Evolutionary conservation across 2,888 invertebrate species (phyloP).

Genomic region (Diaphora mendica): DNA sequence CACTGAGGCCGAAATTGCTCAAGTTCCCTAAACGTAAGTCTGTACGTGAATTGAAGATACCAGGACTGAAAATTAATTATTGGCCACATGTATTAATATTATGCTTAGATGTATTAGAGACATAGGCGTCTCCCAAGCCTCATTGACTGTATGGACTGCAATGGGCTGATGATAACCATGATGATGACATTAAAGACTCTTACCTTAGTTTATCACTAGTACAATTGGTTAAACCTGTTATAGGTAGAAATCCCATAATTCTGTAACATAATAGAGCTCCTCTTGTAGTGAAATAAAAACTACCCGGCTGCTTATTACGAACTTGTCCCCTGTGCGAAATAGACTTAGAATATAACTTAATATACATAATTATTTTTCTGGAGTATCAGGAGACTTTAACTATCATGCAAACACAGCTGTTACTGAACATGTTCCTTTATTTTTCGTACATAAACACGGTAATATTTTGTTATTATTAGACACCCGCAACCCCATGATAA

Average conservation of each 20-base stretch:
- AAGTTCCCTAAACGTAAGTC: too few species aligned
- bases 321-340: too few species aligned
- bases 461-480: not conserved
- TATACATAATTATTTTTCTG: not conserved
- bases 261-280: constrained; percentile 57
- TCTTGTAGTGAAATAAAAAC: constrained; percentile 56
- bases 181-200: not conserved
- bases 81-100: too few species aligned
- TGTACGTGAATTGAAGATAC: too few species aligned
- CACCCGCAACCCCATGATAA: not conserved
- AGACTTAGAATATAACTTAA: not conserved
- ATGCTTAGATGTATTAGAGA: too few species aligned
- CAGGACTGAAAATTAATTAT: too few species aligned
- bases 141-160: too few species aligned
- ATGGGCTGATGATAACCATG: too few species aligned
- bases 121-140: too few species aligned
- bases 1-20: too few species aligned
- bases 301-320: constrained; percentile 26
- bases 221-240: constrained; percentile 52
- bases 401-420: not conserved
- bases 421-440: not conserved
- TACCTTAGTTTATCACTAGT: constrained; percentile 55
- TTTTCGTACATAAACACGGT: not conserved
- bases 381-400: not conserved
- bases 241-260: constrained; percentile 60